A percentile compares a stretch with the other conserved stretches of the same genome.
These are phyloP conservation scores for Cataglyphis hispanica DNA, from an alignment of 1,140 invertebrate species.

Conservation along the genomic window DNA sequence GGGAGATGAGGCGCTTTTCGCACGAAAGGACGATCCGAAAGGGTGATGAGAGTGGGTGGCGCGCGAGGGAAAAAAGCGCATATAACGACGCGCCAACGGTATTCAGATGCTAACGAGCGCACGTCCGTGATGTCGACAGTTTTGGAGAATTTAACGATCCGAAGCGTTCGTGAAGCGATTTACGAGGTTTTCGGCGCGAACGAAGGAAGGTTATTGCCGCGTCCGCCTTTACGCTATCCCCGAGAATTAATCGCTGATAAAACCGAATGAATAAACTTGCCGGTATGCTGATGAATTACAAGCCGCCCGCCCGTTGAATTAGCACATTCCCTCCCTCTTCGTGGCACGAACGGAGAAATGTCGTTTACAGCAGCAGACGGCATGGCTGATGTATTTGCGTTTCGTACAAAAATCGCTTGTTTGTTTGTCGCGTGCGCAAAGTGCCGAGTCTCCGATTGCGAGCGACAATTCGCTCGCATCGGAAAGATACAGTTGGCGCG, in stretches of 20 bases:
- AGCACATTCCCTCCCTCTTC: slow-evolving; percentile 9
- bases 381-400: slow-evolving; percentile 25
- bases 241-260: slow-evolving; percentile 59
- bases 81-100: slow-evolving; percentile 39
- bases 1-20: slow-evolving; percentile 3
- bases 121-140: slow-evolving; percentile 46
- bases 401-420: slow-evolving; percentile 39
- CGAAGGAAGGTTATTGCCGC: slow-evolving; percentile 31
- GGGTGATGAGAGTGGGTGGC: too few species aligned
- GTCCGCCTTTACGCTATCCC: background rate
- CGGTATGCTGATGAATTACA: slow-evolving; percentile 11
- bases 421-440: slow-evolving; percentile 21
- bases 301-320: background rate
- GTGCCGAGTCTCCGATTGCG: slow-evolving; percentile 10
- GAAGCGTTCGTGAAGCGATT: slow-evolving; percentile 50
- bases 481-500: slow-evolving; percentile 26
- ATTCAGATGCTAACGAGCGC: slow-evolving; percentile 66
- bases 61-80: background rate
- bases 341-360: background rate
- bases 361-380: background rate
- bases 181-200: slow-evolving; percentile 53
- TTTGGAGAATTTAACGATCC: slow-evolving; percentile 63
- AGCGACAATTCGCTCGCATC: slow-evolving; percentile 20
- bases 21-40: slow-evolving; percentile 3
- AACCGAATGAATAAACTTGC: slow-evolving; percentile 36